These are phyloP conservation scores for Drosophila nasuta DNA, from an alignment of 1,140 invertebrate species.

Conservation along the genomic window DNA sequence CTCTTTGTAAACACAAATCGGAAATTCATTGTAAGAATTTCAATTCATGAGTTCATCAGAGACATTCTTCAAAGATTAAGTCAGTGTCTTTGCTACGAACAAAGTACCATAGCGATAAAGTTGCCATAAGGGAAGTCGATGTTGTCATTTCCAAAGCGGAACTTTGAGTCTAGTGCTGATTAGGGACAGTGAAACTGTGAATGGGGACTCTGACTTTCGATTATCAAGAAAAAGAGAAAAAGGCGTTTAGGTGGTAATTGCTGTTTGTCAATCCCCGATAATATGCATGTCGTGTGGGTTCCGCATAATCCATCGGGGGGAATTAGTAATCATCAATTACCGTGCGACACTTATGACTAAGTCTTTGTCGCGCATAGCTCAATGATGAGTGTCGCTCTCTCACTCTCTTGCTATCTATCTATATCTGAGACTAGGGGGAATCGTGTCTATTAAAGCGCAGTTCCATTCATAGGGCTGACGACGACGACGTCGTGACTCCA, in stretches of 20 bases:
- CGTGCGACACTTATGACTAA: slow-evolving; percentile 62
- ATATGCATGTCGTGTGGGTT: slow-evolving; percentile 7
- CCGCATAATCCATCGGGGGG: slow-evolving; percentile 16
- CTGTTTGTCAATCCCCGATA: slow-evolving; percentile 22
- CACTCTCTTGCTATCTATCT: too few species aligned
- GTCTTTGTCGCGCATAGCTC: slow-evolving; percentile 28
- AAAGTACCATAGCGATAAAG: slow-evolving; percentile 8
- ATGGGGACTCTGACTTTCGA: slow-evolving; percentile 7
- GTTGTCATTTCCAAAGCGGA: slow-evolving; percentile 20
- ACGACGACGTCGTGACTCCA: slow-evolving; percentile 68
- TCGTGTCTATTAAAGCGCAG: slow-evolving; percentile 60
- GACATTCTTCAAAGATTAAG: background rate
- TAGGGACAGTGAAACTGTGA: background rate
- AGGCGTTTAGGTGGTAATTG: slow-evolving; percentile 22
- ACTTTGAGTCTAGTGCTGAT: slow-evolving; percentile 8
- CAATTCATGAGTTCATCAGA: background rate
- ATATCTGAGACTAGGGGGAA: slow-evolving; percentile 13
- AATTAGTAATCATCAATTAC: slow-evolving; percentile 63
- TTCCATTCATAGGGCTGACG: slow-evolving; percentile 51
- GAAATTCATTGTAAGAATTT: background rate
- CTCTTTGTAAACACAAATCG: background rate
- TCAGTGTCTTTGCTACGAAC: background rate
- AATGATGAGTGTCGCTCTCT: slow-evolving; percentile 56
- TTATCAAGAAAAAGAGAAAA: slow-evolving; percentile 19
- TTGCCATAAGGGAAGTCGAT: slow-evolving; percentile 12